phyloP scores from a whole-genome alignment of 2,113 vertebrate species.

The Machaerirhynchus nigripectus region DNA sequence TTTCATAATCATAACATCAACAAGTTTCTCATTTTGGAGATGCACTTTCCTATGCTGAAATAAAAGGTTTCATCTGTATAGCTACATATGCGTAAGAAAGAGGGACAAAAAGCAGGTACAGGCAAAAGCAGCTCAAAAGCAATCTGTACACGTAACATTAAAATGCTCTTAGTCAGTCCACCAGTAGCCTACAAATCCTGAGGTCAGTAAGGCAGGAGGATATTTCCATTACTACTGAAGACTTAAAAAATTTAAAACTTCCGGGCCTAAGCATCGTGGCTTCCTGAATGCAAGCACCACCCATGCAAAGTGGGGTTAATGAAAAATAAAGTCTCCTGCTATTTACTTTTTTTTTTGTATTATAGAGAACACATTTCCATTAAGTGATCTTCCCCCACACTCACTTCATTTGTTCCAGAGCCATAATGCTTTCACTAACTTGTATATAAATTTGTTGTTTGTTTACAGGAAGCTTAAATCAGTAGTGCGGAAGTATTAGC shows the following conservation, averaged over 20 bases:
- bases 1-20: neutral
- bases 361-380: neutral
- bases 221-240: neutral
- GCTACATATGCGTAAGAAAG: neutral
- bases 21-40: neutral
- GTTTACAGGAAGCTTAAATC: neutral
- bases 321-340: neutral
- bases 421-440: neutral
- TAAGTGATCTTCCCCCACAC: neutral
- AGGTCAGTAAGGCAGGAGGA: neutral
- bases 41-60: neutral
- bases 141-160: neutral
- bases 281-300: neutral
- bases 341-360: neutral
- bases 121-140: neutral
- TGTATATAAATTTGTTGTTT: neutral
- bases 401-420: neutral
- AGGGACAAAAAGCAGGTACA: neutral
- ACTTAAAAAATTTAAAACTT: neutral
- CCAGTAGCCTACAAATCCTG: neutral
- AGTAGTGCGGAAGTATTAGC: neutral
- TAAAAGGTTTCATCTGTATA: neutral
- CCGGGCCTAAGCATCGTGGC: accelerated
- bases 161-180: neutral
- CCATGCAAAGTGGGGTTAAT: neutral